A percentile compares a stretch with the other conserved stretches of the same genome.
Evolutionary conservation across 2,888 invertebrate species (phyloP).

Genomic region (Synanthedon formicaeformis): DNA sequence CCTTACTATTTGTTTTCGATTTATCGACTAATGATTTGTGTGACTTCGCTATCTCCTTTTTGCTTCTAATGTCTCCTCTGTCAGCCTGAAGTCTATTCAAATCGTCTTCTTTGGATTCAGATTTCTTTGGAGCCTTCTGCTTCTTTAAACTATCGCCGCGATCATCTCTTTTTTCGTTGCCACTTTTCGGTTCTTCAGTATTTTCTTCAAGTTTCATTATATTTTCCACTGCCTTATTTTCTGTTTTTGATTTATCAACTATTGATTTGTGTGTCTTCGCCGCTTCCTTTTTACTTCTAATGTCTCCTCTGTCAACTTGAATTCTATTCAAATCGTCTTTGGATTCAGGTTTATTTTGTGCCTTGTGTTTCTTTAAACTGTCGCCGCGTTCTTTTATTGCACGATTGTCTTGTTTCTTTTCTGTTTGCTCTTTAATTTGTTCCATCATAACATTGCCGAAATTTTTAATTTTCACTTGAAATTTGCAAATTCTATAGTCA

Average conservation of each 20-base stretch:
- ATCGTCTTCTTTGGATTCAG: background rate
- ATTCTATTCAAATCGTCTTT: background rate
- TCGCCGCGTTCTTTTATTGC: conserved; percentile 15
- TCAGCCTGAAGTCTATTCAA: background rate
- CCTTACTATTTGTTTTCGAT: background rate
- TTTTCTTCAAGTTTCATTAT: background rate
- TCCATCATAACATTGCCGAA: conserved; percentile 2
- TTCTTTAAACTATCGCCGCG: conserved; percentile 11
- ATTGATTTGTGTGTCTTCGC: background rate
- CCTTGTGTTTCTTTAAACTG: background rate
- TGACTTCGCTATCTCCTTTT: too few species aligned
- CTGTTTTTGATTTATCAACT: background rate
- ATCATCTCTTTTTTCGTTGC: conserved; percentile 7
- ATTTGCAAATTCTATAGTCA: background rate
- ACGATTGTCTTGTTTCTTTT: conserved; percentile 12
- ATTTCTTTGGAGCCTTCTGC: background rate
- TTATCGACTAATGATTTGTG: background rate
- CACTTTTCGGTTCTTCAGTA: too few species aligned
- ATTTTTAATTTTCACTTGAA: conserved; percentile 1
- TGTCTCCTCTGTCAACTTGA: background rate
- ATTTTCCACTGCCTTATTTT: background rate
- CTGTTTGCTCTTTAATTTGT: conserved; percentile 9
- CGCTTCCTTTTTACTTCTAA: too few species aligned
- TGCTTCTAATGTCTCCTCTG: too few species aligned
- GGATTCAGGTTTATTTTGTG: background rate